Evolutionary conservation across 2,888 invertebrate species (phyloP).

Genomic region (Cotesia congregata): DNA sequence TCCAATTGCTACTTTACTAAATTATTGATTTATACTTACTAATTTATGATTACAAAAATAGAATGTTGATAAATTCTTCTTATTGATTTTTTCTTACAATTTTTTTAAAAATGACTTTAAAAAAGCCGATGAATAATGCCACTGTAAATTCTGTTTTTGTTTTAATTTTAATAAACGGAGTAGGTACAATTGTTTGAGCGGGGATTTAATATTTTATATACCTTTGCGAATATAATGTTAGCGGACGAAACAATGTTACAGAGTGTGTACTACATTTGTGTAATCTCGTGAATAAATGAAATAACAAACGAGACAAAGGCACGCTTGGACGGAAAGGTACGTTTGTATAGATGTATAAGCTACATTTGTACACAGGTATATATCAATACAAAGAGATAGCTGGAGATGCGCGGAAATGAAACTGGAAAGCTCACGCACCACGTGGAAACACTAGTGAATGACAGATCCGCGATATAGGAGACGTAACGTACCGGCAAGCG

Average conservation of each 20-base stretch:
- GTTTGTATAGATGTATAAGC: background rate
- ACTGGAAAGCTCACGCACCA: conserved; percentile 17
- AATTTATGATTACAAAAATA: background rate
- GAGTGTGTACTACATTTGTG: background rate
- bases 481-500: conserved; percentile 31
- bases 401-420: conserved; percentile 7
- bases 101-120: too few relatives aligned
- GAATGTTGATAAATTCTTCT: background rate
- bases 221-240: too few relatives aligned
- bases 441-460: conserved; percentile 37
- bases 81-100: too few relatives aligned
- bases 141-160: background rate
- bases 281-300: background rate
- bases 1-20: background rate
- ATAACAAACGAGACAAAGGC: conserved; percentile 15
- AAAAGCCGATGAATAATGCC: background rate
- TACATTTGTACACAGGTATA: conserved; percentile 5
- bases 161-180: background rate
- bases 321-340: conserved; percentile 14
- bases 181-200: background rate
- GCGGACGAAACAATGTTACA: background rate
- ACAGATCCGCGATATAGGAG: conserved; percentile 29
- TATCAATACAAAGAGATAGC: background rate
- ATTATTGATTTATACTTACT: background rate
- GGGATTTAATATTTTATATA: too few relatives aligned